These are phyloP conservation scores for Notodonta dromedarius DNA, from an alignment of 2,888 invertebrate species.

Conservation along the genomic window DNA sequence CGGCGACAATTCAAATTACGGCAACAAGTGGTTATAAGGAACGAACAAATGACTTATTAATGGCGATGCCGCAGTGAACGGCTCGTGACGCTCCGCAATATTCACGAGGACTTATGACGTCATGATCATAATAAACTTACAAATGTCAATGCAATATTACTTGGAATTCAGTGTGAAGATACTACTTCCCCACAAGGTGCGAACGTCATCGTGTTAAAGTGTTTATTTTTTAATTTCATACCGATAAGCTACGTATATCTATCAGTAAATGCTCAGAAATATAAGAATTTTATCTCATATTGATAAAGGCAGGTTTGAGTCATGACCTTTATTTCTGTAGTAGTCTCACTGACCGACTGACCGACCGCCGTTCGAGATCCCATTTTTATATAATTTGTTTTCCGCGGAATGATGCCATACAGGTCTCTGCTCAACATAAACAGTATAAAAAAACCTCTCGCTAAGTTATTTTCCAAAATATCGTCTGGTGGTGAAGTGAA, in stretches of 20 bases:
- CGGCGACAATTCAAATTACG: constrained; percentile 10
- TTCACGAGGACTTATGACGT: neutral
- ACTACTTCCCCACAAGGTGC: neutral
- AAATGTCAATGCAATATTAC: neutral
- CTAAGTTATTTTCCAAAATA: too few species aligned
- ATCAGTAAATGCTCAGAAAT: too few species aligned
- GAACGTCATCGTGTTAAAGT: neutral
- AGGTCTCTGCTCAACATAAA: too few species aligned
- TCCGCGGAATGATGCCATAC: neutral
- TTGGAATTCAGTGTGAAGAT: neutral
- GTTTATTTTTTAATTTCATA: too few species aligned
- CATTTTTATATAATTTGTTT: neutral
- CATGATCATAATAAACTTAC: constrained; percentile 1
- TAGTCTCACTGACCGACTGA: neutral
- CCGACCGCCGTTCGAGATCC: too few species aligned
- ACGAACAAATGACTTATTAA: constrained; percentile 11
- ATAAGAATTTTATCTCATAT: neutral
- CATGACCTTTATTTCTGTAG: neutral
- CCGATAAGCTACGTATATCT: too few species aligned
- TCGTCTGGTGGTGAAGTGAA: too few species aligned
- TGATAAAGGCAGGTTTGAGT: neutral
- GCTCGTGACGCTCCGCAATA: neutral
- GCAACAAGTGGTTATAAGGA: constrained; percentile 13
- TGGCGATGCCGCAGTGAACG: constrained; percentile 1
- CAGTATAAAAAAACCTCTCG: too few species aligned